Evolutionary conservation across 2,113 vertebrate species (phyloP).

Genomic region (Sakesphorus luctuosus): DNA sequence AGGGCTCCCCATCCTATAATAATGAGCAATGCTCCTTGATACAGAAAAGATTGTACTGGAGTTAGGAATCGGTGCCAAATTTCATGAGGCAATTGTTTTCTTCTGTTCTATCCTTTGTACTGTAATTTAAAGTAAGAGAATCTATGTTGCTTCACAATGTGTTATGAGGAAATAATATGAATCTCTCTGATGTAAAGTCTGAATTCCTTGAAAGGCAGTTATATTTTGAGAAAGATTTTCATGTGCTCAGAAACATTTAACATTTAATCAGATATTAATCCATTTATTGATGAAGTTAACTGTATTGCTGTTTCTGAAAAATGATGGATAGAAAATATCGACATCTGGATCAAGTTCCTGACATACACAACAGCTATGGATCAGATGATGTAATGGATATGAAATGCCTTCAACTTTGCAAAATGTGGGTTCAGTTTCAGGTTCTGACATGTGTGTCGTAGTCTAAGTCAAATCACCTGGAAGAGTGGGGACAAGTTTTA

Average conservation of each 20-base stretch:
- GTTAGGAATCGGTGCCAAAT: background rate
- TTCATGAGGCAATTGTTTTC: background rate
- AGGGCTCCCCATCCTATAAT: conserved; percentile 3
- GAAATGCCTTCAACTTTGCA: background rate
- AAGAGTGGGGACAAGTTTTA: background rate
- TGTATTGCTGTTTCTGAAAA: background rate
- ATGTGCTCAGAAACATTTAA: background rate
- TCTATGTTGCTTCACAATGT: background rate
- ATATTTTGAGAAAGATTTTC: background rate
- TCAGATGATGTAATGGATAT: background rate
- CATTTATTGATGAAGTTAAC: background rate
- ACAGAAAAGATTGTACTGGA: background rate
- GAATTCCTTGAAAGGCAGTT: background rate
- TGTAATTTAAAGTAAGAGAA: background rate
- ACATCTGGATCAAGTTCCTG: background rate
- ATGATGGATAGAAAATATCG: background rate
- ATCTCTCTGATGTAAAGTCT: background rate
- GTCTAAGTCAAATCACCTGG: background rate
- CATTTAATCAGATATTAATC: background rate
- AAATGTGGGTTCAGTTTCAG: background rate
- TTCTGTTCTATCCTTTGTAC: background rate
- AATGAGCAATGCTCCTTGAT: background rate
- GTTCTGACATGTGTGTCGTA: background rate
- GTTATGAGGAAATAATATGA: background rate
- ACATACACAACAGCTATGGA: background rate